Percentiles rank a stretch among this genome's conserved stretches.
phyloP scores from a whole-genome alignment of 2,797 vertebrate species.

The Notamacropus eugenii region DNA sequence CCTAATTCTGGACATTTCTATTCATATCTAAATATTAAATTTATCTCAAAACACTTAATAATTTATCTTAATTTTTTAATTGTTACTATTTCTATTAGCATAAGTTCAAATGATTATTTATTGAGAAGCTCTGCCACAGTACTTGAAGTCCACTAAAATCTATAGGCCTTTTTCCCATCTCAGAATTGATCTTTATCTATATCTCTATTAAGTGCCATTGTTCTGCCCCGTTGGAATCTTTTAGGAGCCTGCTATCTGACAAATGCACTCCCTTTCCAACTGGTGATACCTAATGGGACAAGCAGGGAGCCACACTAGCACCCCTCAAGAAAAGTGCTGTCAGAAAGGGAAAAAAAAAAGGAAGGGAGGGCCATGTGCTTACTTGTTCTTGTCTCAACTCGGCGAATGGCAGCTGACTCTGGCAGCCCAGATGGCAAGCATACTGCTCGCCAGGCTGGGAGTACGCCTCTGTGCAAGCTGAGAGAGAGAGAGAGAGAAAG shows the following conservation, averaged over 20 bases:
- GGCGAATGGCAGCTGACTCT: slow-evolving; percentile 96
- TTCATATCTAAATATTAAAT: neutral
- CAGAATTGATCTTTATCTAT: neutral
- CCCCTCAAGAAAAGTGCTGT: neutral
- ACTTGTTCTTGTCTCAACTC: slow-evolving; percentile 94
- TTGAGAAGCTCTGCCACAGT: neutral
- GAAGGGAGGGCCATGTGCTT: slow-evolving; percentile 65
- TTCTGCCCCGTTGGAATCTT: neutral
- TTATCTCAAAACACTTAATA: neutral
- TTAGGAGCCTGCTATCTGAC: neutral
- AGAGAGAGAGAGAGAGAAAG: slow-evolving; percentile 55
- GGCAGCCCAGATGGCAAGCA: slow-evolving; percentile 96
- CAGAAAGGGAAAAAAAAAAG: neutral
- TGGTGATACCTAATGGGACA: neutral
- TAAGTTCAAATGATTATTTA: neutral
- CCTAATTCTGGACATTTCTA: neutral
- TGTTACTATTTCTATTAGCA: neutral
- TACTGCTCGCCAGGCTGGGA: slow-evolving; percentile 93
- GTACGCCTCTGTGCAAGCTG: slow-evolving; percentile 97
- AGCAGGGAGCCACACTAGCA: neutral
- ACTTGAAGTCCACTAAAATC: neutral
- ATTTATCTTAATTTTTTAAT: neutral
- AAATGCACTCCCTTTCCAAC: neutral
- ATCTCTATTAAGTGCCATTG: neutral
- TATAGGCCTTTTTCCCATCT: neutral